Evolutionary conservation across 2,888 invertebrate species (phyloP).

Genomic region (Morinoia aosen): DNA sequence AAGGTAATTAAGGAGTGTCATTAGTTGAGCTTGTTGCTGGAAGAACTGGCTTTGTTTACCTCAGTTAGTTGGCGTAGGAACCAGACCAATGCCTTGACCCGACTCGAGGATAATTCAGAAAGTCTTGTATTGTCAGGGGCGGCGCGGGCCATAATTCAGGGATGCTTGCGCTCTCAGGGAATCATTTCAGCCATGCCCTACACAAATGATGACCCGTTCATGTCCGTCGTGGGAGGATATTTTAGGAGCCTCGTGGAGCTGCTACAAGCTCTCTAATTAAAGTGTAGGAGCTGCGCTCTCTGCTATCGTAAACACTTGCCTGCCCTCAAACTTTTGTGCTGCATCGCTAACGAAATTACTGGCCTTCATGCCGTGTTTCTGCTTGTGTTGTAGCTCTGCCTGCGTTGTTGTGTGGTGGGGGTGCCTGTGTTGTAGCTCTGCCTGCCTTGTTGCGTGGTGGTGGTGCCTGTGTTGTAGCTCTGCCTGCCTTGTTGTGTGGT

Average conservation of each 20-base stretch:
- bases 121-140: neutral
- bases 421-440: neutral
- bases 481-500: too few species aligned
- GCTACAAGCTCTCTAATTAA: conserved; percentile 52
- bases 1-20: neutral
- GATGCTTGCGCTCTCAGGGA: conserved; percentile 1
- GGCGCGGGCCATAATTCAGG: neutral
- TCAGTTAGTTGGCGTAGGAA: neutral
- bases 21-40: neutral
- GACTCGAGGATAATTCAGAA: conserved; percentile 7
- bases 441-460: neutral
- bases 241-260: neutral
- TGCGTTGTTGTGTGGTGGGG: neutral
- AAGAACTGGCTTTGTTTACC: neutral
- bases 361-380: neutral
- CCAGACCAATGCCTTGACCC: neutral
- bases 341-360: conserved; percentile 8
- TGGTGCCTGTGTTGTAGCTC: too few species aligned
- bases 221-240: neutral
- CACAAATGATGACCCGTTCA: conserved; percentile 17
- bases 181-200: neutral
- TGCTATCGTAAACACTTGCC: conserved; percentile 7
- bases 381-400: neutral
- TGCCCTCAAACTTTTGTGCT: conserved; percentile 30
- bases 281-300: neutral